These are phyloP conservation scores for Dasypogon diadema DNA, from an alignment of 2,888 invertebrate genomes.

Conservation along the genomic window DNA sequence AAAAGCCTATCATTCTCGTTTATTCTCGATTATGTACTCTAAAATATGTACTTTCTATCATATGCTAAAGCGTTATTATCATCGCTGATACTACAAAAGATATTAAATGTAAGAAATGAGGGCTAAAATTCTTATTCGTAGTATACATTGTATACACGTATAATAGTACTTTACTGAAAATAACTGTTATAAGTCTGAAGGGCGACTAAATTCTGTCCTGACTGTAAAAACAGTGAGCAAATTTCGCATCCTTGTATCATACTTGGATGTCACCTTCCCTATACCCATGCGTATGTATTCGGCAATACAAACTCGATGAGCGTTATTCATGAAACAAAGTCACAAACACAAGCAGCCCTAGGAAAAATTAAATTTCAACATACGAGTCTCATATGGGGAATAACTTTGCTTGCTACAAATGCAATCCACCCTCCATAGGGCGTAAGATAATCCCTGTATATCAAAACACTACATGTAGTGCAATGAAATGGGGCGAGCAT, in stretches of 20 bases:
- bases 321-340: constrained; percentile 29
- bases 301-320: neutral
- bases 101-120: too few relatives aligned
- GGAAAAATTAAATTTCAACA: constrained; percentile 45
- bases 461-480: neutral
- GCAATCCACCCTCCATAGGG: neutral
- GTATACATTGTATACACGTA: too few relatives aligned
- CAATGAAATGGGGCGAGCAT: neutral
- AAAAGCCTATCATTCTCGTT: too few relatives aligned
- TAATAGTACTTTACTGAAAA: too few relatives aligned
- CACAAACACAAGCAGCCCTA: constrained; percentile 3
- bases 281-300: constrained; percentile 8
- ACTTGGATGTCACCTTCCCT: constrained; percentile 7
- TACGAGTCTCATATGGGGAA: constrained; percentile 32
- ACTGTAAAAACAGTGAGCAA: constrained; percentile 9
- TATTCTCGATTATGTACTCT: too few relatives aligned
- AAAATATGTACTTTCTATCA: too few relatives aligned
- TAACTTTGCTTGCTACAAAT: neutral
- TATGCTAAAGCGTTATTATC: too few relatives aligned
- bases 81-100: too few relatives aligned
- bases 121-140: too few relatives aligned
- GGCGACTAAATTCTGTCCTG: too few relatives aligned
- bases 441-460: neutral
- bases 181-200: too few relatives aligned
- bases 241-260: constrained; percentile 5